Base-by-base conservation (phyloP, 2,888 invertebrate species). In the Coelopa pilipes region DNA sequence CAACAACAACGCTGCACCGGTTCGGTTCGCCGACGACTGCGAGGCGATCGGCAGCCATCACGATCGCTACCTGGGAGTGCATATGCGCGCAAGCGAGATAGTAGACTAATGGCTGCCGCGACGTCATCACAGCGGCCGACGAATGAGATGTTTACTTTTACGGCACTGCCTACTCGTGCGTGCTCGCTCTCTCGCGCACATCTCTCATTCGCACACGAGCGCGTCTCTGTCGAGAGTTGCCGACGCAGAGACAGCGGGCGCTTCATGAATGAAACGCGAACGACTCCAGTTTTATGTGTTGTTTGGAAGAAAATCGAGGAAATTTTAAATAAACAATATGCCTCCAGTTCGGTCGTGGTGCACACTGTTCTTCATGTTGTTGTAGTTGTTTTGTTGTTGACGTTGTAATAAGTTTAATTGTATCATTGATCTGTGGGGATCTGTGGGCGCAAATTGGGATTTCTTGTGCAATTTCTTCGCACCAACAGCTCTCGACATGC, bases 31-130 rank as follows among this genome's bases (percentile, higher is more conserved):
- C 71, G 71, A 19, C 71, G 65, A 63, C 65, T 55, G 65, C 46
- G n/a, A 11, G 2, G 12, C 24, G 15, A 53, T 65, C 17, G 53
- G 45, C 46, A 19, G 67, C 67, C 68, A 65, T 65, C 45, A 49
- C 67, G 49, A 24, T 53, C 19, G 49, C 66, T 55, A 17, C 46
- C 53, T 68, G 9, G 2, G 21, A 17, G 24, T n/a, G 53, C 47
- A 24, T 24, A 57, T 47, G 45, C n/a, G 80, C 49, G 69, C 49
- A 79, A 84, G 79, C 74, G 82, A 81, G 83, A 85, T 21, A 79
- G 77, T 81, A 81, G 79, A 81, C 78, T 79, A 82, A 84, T 84
- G 85, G 84, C 84, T 78, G 84, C 79, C 79, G 67, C 66, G 66
- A 70, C 76, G 75, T 24, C 66, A 75, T 78, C 75, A 67, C 67